Evolutionary conservation across 2,888 invertebrate genomes (phyloP), one percentile per base, ranked within the genome.

Genomic region (Drosophila multiciliata): DNA sequence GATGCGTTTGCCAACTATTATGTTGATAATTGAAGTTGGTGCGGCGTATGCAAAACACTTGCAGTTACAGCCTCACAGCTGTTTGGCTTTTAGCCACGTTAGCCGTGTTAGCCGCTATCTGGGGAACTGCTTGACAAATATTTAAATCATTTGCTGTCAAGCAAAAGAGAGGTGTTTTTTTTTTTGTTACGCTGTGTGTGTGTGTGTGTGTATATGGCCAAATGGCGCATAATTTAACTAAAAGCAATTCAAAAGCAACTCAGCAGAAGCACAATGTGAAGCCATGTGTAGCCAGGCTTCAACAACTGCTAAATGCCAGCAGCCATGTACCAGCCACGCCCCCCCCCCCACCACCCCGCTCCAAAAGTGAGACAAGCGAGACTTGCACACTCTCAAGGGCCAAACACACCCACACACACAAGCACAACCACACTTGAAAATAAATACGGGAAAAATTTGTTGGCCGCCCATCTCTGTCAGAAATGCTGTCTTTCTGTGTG

Each of bases 161-260:
- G 52, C 55, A 45, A 70, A 66, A 38, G 52, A 59, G 63, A 53
- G 48, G 26, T 59, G 54, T 29, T 33, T 15, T 15, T 12, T n/a
- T 38, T 17, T 38, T n/a, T 40, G 9, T 40, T 17, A 11, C 12
- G n/a, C 12, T 17, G 20, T 7, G 12, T 23, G 32, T 63, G 40
- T 58, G 59, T 23, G 33, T 36, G 17, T 45, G 32, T 53, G 62
- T 70, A 57, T 58, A 5, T 53, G 58, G 15, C 55, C 54, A 50
- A 50, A 62, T 64, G 66, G 60, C 70, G 85, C 87, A 87, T 83
- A 83, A 83, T 87, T 83, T 78, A 87, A 83, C 85, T 69, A 63
- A 82, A 74, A 83, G 87, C 68, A 75, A 68, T 83, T 78, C 75
- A 75, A 79, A 79, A 78, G 55, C 79, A 77, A 59, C 71, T 50